phyloP scores from a whole-genome alignment of 2,888 invertebrate species.

The Diadegma fenestrale region DNA sequence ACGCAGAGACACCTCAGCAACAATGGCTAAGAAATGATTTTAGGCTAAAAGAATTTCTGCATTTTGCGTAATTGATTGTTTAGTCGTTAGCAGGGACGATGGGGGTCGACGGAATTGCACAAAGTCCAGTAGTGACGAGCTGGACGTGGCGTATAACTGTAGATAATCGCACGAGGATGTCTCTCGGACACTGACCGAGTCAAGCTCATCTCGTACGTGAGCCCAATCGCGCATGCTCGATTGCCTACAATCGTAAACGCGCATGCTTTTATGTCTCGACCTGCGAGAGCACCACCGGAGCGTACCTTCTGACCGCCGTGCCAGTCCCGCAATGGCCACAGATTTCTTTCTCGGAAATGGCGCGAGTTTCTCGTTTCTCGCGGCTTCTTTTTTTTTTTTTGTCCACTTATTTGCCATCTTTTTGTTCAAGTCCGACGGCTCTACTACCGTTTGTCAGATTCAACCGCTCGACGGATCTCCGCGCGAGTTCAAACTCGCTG shows the following conservation, averaged over 20 bases:
- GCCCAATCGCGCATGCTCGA: slow-evolving; percentile 54
- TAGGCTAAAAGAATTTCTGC: background rate
- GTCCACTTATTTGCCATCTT: slow-evolving; percentile 23
- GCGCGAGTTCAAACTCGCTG: background rate
- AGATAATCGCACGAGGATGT: slow-evolving; percentile 1
- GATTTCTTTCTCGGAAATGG: slow-evolving; percentile 83
- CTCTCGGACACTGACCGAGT: slow-evolving; percentile 28
- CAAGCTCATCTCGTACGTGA: slow-evolving; percentile 28
- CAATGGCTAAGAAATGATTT: too few relatives aligned
- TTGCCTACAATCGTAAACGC: slow-evolving; percentile 40
- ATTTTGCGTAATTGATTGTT: background rate
- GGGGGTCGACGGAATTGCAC: background rate
- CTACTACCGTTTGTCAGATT: slow-evolving; percentile 36
- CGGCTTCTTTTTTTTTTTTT: slow-evolving; percentile 16
- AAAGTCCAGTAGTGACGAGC: background rate
- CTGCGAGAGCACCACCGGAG: slow-evolving; percentile 58
- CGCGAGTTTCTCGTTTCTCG: slow-evolving; percentile 79
- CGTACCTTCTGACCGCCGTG: slow-evolving; percentile 59
- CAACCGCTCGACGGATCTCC: background rate
- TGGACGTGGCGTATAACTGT: background rate
- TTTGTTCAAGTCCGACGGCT: slow-evolving; percentile 36
- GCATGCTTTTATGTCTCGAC: slow-evolving; percentile 39
- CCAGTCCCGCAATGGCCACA: slow-evolving; percentile 81
- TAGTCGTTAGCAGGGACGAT: background rate
- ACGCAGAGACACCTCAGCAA: background rate